These are phyloP conservation scores for Piscicola geometra DNA, from an alignment of 2,888 invertebrate genomes.

Conservation along the genomic window DNA sequence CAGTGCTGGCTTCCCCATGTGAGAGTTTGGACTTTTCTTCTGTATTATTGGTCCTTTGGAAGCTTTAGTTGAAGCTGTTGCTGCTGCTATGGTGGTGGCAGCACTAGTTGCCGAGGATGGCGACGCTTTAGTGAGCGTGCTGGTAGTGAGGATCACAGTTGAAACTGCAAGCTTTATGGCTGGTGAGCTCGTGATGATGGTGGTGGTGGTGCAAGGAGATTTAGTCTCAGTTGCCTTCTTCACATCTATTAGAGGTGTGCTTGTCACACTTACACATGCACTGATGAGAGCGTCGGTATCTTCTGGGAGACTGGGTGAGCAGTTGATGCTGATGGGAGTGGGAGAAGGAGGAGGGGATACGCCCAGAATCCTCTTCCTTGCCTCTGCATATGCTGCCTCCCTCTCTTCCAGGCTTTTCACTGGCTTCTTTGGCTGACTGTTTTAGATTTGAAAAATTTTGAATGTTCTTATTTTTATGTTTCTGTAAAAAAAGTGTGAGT, in stretches of 20 bases:
- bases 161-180: neutral
- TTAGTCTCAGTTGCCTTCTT: no score
- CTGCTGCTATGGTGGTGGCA: neutral
- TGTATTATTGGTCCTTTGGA: neutral
- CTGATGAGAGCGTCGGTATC: no score
- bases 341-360: constrained; percentile 24
- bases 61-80: neutral
- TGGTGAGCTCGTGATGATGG: neutral
- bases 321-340: neutral
- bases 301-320: neutral
- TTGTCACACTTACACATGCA: no score
- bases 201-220: neutral
- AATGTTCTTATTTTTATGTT: no score
- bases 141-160: neutral
- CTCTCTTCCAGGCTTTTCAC: constrained; percentile 63
- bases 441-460: no score
- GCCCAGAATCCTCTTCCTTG: constrained; percentile 80
- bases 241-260: no score
- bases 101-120: neutral
- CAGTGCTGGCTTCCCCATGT: neutral
- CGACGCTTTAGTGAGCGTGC: neutral
- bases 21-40: neutral
- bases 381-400: constrained; percentile 88
- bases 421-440: constrained; percentile 36
- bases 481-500: no score